Conservation (phyloP, 2,797 vertebrate species). For the Holocentrus rufus region DNA sequence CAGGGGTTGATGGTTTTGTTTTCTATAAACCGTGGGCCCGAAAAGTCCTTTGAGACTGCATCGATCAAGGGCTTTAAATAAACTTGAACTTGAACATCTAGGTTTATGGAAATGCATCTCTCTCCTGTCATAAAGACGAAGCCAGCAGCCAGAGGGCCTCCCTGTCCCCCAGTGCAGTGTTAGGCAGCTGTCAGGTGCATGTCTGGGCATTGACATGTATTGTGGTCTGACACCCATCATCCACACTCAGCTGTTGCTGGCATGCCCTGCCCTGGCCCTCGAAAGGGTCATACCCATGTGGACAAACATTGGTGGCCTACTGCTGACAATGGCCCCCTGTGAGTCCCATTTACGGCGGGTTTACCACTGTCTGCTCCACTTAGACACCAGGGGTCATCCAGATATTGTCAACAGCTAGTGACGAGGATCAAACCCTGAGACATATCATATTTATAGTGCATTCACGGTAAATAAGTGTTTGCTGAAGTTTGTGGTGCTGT, state of each 20-base stretch:
- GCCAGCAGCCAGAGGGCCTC: constrained; percentile 22
- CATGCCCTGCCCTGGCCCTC: constrained; percentile 59
- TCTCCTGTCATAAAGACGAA: constrained; percentile 1
- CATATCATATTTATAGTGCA: constrained; percentile 38
- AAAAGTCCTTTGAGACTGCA: too few species aligned
- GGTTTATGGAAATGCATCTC: not conserved
- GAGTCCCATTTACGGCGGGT: constrained; percentile 69
- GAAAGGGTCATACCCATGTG: constrained; percentile 76
- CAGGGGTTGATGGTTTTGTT: too few species aligned
- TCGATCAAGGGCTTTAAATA: too few species aligned
- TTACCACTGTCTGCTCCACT: constrained; percentile 74
- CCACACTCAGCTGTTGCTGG: constrained; percentile 78
- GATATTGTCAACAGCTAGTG: constrained; percentile 41
- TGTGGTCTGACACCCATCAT: constrained; percentile 77
- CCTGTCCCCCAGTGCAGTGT: constrained; percentile 56
- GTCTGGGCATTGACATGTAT: constrained; percentile 67
- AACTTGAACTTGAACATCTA: not conserved
- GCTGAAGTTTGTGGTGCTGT: constrained; percentile 13
- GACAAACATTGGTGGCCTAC: constrained; percentile 79
- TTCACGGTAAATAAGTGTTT: constrained; percentile 66
- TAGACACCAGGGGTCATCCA: constrained; percentile 52
- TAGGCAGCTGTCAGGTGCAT: constrained; percentile 74
- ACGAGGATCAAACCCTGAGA: constrained; percentile 21
- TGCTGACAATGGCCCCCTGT: constrained; percentile 70
- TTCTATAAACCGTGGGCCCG: too few species aligned